phyloP scores from a whole-genome alignment of 2,888 invertebrate species.

The Brassicogethes aeneus region DNA sequence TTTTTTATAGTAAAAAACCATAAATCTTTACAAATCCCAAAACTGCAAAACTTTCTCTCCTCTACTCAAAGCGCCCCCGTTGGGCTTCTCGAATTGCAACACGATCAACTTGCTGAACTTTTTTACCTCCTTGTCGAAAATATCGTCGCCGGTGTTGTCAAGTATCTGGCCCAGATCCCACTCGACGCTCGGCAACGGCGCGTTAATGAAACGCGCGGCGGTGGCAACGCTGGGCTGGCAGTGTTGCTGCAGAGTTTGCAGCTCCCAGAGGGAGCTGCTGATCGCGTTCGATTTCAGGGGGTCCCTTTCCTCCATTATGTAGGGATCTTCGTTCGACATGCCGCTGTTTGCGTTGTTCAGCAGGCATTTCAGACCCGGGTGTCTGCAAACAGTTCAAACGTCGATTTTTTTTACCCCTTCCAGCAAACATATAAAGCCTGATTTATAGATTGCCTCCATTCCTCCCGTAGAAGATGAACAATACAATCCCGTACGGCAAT shows the following conservation, averaged over 20 bases:
- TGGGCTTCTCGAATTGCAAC: conserved; percentile 66
- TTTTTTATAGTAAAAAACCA: no score
- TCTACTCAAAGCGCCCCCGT: conserved; percentile 47
- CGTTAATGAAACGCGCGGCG: conserved; percentile 63
- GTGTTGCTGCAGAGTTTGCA: conserved; percentile 68
- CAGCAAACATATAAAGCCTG: no score
- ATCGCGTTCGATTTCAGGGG: conserved; percentile 72
- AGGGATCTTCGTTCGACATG: conserved; percentile 65
- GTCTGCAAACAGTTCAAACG: conserved; percentile 46
- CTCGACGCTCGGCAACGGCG: conserved; percentile 57
- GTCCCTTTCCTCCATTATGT: conserved; percentile 71
- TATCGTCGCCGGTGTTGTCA: conserved; percentile 55
- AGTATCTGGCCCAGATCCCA: conserved; percentile 59
- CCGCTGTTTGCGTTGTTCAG: conserved; percentile 46
- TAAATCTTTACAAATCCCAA: conserved; percentile 54
- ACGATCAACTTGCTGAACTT: conserved; percentile 67
- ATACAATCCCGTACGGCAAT: no score
- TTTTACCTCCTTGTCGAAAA: conserved; percentile 70
- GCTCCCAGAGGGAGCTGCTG: conserved; percentile 90
- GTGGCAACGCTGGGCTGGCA: conserved; percentile 60
- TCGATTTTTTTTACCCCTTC: not conserved
- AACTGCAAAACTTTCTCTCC: conserved; percentile 59
- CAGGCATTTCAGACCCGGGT: conserved; percentile 69
- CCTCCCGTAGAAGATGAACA: no score
- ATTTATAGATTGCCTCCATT: no score